Evolutionary conservation across 2,113 vertebrate genomes (phyloP).

Genomic region (Prionailurus viverrinus): DNA sequence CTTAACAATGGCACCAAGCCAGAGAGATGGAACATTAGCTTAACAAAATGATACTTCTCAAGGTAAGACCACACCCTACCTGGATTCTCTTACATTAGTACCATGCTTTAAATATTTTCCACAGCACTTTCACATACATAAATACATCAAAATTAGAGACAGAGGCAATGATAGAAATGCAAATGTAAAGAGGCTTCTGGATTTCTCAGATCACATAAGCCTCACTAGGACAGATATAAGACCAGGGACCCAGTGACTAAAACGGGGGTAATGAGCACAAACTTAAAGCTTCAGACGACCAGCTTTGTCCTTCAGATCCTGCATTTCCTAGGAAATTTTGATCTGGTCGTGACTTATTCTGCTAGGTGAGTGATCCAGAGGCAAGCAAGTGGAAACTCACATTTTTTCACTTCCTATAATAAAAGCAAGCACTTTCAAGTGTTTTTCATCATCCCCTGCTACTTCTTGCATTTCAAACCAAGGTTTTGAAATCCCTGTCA

Average conservation of each 20-base stretch:
- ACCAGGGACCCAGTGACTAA: neutral
- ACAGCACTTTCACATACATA: neutral
- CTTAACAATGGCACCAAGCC: neutral
- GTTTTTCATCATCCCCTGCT: neutral
- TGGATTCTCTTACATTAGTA: neutral
- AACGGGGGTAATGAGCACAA: neutral
- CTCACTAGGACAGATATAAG: neutral
- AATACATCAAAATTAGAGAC: neutral
- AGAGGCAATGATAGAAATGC: neutral
- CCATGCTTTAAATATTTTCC: neutral
- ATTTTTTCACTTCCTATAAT: neutral
- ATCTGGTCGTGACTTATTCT: constrained; percentile 29
- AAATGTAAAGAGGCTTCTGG: neutral
- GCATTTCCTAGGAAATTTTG: neutral
- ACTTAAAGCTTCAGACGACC: neutral
- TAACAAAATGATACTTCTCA: constrained; percentile 34
- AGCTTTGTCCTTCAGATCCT: neutral
- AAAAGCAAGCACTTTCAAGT: neutral
- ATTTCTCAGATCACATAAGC: neutral
- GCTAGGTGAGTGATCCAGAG: neutral
- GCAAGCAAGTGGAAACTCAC: neutral
- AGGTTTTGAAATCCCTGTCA: constrained; percentile 57
- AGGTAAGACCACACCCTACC: neutral
- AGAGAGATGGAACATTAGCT: neutral
- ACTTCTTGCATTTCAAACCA: constrained; percentile 44